Evolutionary conservation across 1,140 invertebrate genomes (phyloP).

Genomic region (Caenorhabditis remanei): DNA sequence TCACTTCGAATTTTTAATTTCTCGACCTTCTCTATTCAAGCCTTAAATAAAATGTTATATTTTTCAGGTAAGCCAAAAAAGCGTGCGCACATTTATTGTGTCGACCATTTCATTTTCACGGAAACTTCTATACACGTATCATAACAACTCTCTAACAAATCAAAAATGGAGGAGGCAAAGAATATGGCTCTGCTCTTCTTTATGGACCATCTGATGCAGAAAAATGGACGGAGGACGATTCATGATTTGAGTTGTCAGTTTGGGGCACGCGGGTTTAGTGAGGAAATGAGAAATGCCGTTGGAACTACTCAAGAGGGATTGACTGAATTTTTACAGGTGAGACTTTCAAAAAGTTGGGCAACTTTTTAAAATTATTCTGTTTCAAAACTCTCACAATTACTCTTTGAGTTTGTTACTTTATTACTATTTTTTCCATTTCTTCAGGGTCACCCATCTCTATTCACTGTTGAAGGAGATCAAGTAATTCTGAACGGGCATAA

Average conservation of each 20-base stretch:
- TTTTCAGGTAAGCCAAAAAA: slow-evolving; percentile 55
- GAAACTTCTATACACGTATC: slow-evolving; percentile 32
- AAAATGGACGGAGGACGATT: slow-evolving; percentile 88
- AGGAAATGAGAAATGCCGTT: slow-evolving; percentile 77
- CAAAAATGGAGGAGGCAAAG: slow-evolving; percentile 73
- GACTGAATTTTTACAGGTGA: slow-evolving; percentile 83
- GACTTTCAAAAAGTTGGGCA: slow-evolving; percentile 75
- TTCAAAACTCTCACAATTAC: too few relatives aligned
- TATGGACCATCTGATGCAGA: slow-evolving; percentile 92
- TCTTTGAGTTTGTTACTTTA: too few relatives aligned
- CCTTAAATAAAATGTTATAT: too few relatives aligned
- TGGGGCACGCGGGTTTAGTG: slow-evolving; percentile 82
- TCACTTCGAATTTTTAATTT: too few relatives aligned
- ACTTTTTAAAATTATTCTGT: too few relatives aligned
- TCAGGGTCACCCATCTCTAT: slow-evolving; percentile 89
- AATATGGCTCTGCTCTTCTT: slow-evolving; percentile 96
- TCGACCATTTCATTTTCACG: slow-evolving; percentile 25
- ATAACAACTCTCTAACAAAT: slow-evolving; percentile 24
- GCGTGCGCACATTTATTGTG: neutral
- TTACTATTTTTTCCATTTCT: too few relatives aligned
- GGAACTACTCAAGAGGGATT: slow-evolving; percentile 80
- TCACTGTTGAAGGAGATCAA: slow-evolving; percentile 90
- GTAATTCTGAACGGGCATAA: slow-evolving; percentile 86
- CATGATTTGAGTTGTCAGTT: slow-evolving; percentile 97
- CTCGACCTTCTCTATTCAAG: too few relatives aligned